A percentile compares a stretch with the other conserved stretches of the same genome.
phyloP scores from a whole-genome alignment of 2,113 vertebrate species.

The Hyperopisus bebe region DNA sequence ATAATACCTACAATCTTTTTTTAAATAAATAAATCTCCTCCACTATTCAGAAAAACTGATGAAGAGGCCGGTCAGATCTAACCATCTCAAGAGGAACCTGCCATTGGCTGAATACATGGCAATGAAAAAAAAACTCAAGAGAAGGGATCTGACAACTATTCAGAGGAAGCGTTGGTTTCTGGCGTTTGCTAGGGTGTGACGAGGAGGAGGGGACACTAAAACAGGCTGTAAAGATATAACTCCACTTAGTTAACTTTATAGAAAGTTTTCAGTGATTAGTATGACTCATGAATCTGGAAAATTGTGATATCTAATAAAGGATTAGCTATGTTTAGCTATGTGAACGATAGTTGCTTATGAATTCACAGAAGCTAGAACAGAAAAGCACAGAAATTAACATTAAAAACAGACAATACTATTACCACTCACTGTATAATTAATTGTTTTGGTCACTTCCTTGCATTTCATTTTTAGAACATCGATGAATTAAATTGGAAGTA shows the following conservation, averaged over 20 bases:
- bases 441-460: background rate
- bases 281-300: background rate
- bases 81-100: conserved; percentile 27
- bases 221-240: background rate
- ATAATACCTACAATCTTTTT: background rate
- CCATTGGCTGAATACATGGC: conserved; percentile 30
- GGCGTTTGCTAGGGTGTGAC: conserved; percentile 6
- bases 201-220: background rate
- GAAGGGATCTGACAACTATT: background rate
- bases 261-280: background rate
- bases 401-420: background rate
- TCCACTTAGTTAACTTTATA: background rate
- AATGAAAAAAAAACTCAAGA: background rate
- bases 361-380: background rate
- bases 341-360: background rate
- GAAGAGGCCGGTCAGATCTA: conserved; percentile 56
- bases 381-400: background rate
- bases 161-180: background rate
- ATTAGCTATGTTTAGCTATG: background rate
- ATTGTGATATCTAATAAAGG: background rate
- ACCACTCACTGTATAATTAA: background rate
- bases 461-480: background rate
- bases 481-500: background rate
- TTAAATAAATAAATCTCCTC: background rate
- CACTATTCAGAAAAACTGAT: conserved; percentile 42